A percentile compares a stretch with the other conserved stretches of the same genome.
These are phyloP conservation scores for Peromyscus aztecus DNA, from an alignment of 2,797 vertebrate genomes.

Conservation along the genomic window DNA sequence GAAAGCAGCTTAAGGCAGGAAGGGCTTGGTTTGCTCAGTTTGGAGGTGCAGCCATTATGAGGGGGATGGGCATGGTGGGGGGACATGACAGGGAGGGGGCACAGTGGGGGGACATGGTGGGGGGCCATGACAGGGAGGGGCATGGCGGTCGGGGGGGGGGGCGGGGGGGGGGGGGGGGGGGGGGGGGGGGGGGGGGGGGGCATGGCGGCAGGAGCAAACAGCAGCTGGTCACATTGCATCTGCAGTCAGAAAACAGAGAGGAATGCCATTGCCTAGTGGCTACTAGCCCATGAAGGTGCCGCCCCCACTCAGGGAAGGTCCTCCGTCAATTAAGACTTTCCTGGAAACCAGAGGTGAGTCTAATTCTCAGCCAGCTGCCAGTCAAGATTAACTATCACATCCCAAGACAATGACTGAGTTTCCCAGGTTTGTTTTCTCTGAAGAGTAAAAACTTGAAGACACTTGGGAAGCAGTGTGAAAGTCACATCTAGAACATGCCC, in stretches of 20 bases:
- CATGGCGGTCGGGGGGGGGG: background rate
- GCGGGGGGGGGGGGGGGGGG: too few species aligned
- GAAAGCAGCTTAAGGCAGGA: background rate
- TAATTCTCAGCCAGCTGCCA: background rate
- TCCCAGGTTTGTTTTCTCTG: slow-evolving; percentile 36
- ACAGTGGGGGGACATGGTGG: too few species aligned
- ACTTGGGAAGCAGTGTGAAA: slow-evolving; percentile 12
- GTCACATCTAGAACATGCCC: slow-evolving; percentile 48
- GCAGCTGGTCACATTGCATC: background rate
- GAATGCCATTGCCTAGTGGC: background rate
- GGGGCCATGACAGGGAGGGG: too few species aligned
- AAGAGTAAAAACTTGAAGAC: slow-evolving; percentile 50
- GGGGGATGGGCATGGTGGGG: background rate
- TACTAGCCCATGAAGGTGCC: background rate
- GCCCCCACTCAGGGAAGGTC: background rate
- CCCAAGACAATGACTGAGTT: background rate
- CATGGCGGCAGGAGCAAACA: background rate
- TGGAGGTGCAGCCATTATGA: background rate
- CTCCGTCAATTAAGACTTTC: background rate
- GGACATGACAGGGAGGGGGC: too few species aligned
- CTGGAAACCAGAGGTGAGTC: background rate
- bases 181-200: background rate
- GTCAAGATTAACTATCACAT: background rate
- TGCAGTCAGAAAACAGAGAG: background rate
- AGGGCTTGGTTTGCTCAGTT: background rate